phyloP scores from a whole-genome alignment of 1,140 invertebrate species.

The Aphelenchoides fujianensis region DNA sequence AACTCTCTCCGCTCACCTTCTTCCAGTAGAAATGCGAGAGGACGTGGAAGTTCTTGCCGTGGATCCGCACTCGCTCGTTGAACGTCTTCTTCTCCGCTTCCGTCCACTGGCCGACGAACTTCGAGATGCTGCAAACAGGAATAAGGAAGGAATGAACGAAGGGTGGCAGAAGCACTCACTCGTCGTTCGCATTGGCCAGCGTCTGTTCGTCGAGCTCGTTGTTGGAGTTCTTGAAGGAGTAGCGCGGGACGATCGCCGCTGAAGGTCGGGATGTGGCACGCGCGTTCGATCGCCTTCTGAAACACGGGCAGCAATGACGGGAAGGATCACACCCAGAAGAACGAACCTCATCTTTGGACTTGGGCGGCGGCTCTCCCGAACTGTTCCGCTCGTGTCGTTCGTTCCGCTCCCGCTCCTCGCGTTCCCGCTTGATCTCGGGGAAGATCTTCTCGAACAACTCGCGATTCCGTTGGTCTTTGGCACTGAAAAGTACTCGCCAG shows the following conservation, averaged over 20 bases:
- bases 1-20: conserved; percentile 4
- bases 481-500: too few species aligned
- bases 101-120: conserved; percentile 3
- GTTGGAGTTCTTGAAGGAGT: conserved; percentile 13
- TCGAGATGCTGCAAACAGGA: not conserved
- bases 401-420: conserved; percentile 14
- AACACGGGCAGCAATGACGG: not conserved
- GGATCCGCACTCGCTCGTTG: not conserved
- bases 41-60: conserved; percentile 15
- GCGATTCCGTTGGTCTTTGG: conserved; percentile 6
- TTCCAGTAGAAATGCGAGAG: conserved; percentile 18
- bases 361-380: not conserved
- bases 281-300: conserved; percentile 14
- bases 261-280: conserved; percentile 10
- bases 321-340: not conserved
- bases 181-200: not conserved
- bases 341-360: conserved; percentile 17
- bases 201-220: not conserved
- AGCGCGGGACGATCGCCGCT: not conserved
- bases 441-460: conserved; percentile 21
- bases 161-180: not conserved
- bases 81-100: not conserved
- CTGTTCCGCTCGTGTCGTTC: conserved; percentile 15
- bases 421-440: conserved; percentile 14
- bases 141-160: not conserved